Conservation (phyloP, 2,888 invertebrate species). For the Philonicus albiceps region DNA sequence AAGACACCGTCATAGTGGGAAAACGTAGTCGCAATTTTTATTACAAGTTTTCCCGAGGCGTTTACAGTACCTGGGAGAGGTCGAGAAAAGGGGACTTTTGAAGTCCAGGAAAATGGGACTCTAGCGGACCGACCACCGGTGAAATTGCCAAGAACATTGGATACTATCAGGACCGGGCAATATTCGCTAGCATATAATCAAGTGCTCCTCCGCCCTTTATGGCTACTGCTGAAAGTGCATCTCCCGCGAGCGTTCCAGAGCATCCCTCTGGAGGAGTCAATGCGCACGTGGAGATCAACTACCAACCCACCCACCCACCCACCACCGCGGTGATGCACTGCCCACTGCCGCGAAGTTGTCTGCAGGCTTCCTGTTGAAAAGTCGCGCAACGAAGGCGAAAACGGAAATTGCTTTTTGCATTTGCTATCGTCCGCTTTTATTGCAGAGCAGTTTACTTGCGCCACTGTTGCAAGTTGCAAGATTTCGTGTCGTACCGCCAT, state of each 20-base stretch:
- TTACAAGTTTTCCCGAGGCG: constrained; percentile 5
- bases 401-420: constrained; percentile 27
- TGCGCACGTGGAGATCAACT: neutral
- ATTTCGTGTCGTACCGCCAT: neutral
- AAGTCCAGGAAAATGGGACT: neutral
- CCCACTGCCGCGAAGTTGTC: neutral
- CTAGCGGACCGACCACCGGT: neutral
- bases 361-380: neutral
- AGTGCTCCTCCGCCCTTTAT: neutral
- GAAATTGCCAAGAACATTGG: constrained; percentile 13
- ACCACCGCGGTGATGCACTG: neutral
- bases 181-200: constrained; percentile 17
- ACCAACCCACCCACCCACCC: too few species aligned
- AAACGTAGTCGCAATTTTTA: neutral
- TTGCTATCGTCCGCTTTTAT: neutral
- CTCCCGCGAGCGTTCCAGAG: neutral
- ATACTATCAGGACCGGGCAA: neutral
- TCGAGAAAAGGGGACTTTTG: neutral
- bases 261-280: neutral
- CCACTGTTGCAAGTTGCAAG: neutral
- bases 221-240: neutral
- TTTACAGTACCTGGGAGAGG: neutral
- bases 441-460: neutral
- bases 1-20: neutral
- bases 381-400: neutral